Base-by-base conservation (phyloP, 2,888 invertebrate genomes). In the Sisyra terminalis region DNA sequence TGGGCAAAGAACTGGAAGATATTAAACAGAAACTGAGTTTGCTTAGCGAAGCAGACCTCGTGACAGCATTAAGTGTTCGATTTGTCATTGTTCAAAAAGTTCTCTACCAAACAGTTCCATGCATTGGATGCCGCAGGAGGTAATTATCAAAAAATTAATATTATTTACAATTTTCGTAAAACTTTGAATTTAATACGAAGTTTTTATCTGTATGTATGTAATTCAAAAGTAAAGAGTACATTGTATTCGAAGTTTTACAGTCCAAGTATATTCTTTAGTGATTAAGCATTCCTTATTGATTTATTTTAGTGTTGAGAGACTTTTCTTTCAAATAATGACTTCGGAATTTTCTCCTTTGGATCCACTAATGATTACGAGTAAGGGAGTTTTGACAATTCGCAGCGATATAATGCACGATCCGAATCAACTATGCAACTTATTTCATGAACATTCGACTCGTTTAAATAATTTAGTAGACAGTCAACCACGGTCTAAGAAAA, bases 111-210 rank as follows among this genome's bases (percentile, higher is more conserved):
- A 81, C 83, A 61, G 87, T 93, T 56, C 89, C 90, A 49, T 93
- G 93, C 69, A 88, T 93, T 56, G 92, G 93, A 48, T 93, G 93
- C 65, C 72, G 92, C 50, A 73, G 87, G 70, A 87, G 87, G 88
- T 86, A 68, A 24, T 7, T 24, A 5, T 24, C 24, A 24, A 24
- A 24, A 24, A n/a, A n/a, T n/a, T n/a, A n/a, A n/a, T n/a, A n/a
- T n/a, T n/a, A n/a, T n/a, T n/a, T n/a, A n/a, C n/a, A n/a, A n/a
- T n/a, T n/a, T n/a, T n/a, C n/a, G n/a, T n/a, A n/a, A n/a, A n/a
- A n/a, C n/a, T n/a, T n/a, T n/a, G n/a, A n/a, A n/a, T n/a, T n/a
- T n/a, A n/a, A n/a, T n/a, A n/a, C n/a, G n/a, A n/a, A n/a, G n/a
- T n/a, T n/a, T n/a, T n/a, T n/a, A n/a, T n/a, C n/a, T n/a, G n/a